Base-by-base conservation (phyloP, 2,113 vertebrate species). In the Ceratotherium simum region DNA sequence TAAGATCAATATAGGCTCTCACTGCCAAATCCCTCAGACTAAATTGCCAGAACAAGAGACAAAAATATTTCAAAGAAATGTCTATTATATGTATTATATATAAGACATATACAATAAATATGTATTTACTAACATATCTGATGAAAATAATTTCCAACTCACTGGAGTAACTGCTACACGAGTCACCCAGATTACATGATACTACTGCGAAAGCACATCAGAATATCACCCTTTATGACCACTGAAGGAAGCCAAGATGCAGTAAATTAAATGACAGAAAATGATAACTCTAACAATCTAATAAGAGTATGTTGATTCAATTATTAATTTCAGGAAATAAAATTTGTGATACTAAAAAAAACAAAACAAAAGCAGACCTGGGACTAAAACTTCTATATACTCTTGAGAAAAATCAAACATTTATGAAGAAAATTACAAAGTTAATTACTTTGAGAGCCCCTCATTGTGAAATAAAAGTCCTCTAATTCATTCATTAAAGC, bases 41-140 rank as follows among this genome's bases (percentile, higher is more conserved):
- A 65, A 86, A 18, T 8, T 82, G 33, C 13, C 70, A 90, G 3
- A 36, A 29, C 11, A 91, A 82, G 18, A 84, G 27, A 84, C 6
- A 97, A 95, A 96, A 96, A 33, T 84, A 75, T n/a, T 85, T 92
- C 46, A n/a, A 56, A 80, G 87, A 58, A 62, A 36, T 31, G 67
- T 6, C 2, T 81, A 58, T 31, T 64, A 46, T n/a, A 21, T 56
- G 48, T 62, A 75, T 29, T 81, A n/a, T 9, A 58, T 36, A 46
- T 5, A 11, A 75, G 20, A 18, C 10, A 60, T 36, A 82, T 18
- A 29, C 75, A 54, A 82, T 33, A 81, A 78, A 48, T 79, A 84
- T 1, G 0, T 25, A 65, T 67, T 88, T 93, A 60, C 94, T 79
- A 93, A 91, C 91, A 54, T 18, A 56, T 23, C 62, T 87, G 29